Evolutionary conservation across 2,888 invertebrate species (phyloP), one percentile per base, ranked within the genome.

Genomic region (Petrolisthes cinctipes): DNA sequence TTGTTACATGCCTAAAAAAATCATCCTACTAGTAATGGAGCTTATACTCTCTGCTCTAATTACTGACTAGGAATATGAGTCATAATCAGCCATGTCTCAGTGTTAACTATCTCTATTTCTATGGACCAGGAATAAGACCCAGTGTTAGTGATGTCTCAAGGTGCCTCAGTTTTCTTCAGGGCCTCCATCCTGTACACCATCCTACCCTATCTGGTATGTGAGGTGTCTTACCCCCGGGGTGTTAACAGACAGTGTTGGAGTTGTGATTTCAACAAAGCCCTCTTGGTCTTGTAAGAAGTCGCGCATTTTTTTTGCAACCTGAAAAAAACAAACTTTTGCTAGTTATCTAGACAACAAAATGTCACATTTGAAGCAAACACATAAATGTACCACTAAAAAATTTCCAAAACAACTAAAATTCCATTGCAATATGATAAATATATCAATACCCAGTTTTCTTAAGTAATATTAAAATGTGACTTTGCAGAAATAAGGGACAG

Each of bases 181-280:
- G 37, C 2, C 0, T 37, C 37, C 37, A 1, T 0, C 37, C 37
- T 37, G 37, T 37, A 37, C 37, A 37, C 37, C 37, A 37, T 37
- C 37, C 37, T 37, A 37, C 37, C 37, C 37, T 37, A 37, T 37
- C 37, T 37, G 37, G 37, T 37, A 37, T 37, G 37, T 37, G 37
- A 37, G 37, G 37, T 11, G 86, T 92, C 94, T 94, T 93, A 96
- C 97, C 83, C 98, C 99, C 2, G 98, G 98, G 7, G 99, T 99
- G 91, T 96, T 94, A 91, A 97, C 95, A 92, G 99, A 99, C 79
- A 99, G 93, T 3, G 98, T 98, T 0, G 99, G 99, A 5, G 99
- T 99, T 94, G 99, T 99, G 1, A 99, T 97, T 93, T 99, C 98
- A 14, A 98, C 96, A 94, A 99, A 99, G 51, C 95, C 95, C 92